Base-by-base conservation (phyloP, 2,888 invertebrate species). In the Graphium colonna region DNA sequence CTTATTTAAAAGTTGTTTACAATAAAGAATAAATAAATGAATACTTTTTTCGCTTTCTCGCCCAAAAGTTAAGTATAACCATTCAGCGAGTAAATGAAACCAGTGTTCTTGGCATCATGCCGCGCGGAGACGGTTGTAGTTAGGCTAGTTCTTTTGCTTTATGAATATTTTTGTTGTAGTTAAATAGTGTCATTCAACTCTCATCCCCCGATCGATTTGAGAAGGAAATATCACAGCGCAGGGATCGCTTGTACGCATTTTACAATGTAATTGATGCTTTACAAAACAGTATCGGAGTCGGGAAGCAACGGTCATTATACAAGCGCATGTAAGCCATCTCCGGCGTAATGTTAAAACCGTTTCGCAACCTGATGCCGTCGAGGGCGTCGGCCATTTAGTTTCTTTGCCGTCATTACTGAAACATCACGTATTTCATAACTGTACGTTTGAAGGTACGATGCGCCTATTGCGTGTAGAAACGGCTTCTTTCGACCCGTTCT, bases 351-450 rank as follows among this genome's bases (percentile, higher is more conserved):
- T 45, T 45, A 5, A 45, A 17, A 31, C 9, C 12, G 18, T 52
- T 52, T 28, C 38, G 47, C 28, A 52, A 52, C 13, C 9, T 28
- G 38, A 48, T 26, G 18, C 26, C 46, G 43, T n/a, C 36, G 17
- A 28, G 52, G 47, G 47, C 47, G 52, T 52, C 36, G 38, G 38
- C 52, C 7, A 13, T 28, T 47, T 36, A 38, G 28, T 21, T 52
- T 52, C 39, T 33, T 18, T 44, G 16, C n/a, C 21, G 33, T 45
- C 12, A 33, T 52, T 52, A 46, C 45, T 43, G 21, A 52, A 38
- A 52, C 12, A 38, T 33, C 31, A 45, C 8, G 16, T 28, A 26
- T 52, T 52, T 48, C 53, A 53, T 46, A 47, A 53, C 41, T n/a
- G 26, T n/a, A 36, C 15, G 21, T 42, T 41, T 21, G 18, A 21